Percentiles rank a stretch among this genome's conserved stretches.
Conservation (phyloP, 2,113 vertebrate genomes). For the Solea solea region DNA sequence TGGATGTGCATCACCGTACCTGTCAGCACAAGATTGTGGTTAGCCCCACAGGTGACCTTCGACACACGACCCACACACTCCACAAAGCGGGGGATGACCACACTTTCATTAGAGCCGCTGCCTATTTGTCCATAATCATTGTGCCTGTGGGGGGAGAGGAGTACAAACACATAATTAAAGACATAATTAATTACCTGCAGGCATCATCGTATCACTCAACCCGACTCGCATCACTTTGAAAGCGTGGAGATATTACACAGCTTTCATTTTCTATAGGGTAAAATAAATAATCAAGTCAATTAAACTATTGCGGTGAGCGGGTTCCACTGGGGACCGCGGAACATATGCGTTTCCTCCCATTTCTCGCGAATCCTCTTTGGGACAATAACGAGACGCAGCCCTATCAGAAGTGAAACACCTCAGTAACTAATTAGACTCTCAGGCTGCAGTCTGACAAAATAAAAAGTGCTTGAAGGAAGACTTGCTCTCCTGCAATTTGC, state of each 20-base stretch:
- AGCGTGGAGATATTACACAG: slow-evolving; percentile 29
- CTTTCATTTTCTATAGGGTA: slow-evolving; percentile 45
- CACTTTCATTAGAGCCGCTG: slow-evolving; percentile 56
- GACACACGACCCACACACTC: slow-evolving; percentile 51
- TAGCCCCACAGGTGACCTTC: slow-evolving; percentile 66
- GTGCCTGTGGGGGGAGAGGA: slow-evolving; percentile 52
- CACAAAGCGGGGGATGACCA: slow-evolving; percentile 49
- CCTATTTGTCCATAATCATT: slow-evolving; percentile 72
- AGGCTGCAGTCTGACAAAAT: slow-evolving; percentile 76
- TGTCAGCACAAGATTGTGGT: slow-evolving; percentile 65
- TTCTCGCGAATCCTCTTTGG: slow-evolving; percentile 58
- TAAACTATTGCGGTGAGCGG: slow-evolving; percentile 51
- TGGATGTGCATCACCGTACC: slow-evolving; percentile 43
- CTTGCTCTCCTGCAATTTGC: slow-evolving; percentile 79
- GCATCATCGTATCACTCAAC: slow-evolving; percentile 38
- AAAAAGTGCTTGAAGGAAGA: slow-evolving; percentile 78
- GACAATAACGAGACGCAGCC: slow-evolving; percentile 70
- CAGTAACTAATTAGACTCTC: slow-evolving; percentile 80
- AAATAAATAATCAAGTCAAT: slow-evolving; percentile 61
- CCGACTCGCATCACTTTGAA: slow-evolving; percentile 29
- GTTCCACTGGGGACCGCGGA: slow-evolving; percentile 64
- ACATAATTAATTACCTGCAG: slow-evolving; percentile 58
- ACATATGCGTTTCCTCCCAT: slow-evolving; percentile 64
- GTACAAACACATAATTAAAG: slow-evolving; percentile 62
- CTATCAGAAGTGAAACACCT: slow-evolving; percentile 79